Conservation (phyloP, 2,888 invertebrate genomes). For the Euphydryas editha region DNA sequence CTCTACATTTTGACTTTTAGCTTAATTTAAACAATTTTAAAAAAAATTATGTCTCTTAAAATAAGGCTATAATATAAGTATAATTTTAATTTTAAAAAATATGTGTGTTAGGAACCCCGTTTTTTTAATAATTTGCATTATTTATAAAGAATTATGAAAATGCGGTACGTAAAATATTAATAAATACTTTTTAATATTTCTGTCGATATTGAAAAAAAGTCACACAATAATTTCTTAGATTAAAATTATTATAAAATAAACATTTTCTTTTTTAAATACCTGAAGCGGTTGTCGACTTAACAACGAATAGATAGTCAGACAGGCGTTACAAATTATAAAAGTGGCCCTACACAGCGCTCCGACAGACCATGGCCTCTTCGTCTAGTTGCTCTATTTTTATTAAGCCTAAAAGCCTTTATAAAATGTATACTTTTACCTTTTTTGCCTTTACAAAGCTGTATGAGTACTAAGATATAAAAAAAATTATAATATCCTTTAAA, state of each 20-base stretch:
- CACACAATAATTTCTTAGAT: background rate
- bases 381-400: slow-evolving; percentile 22
- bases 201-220: background rate
- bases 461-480: background rate
- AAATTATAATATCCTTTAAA: background rate
- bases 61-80: too few relatives aligned
- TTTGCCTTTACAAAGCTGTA: background rate
- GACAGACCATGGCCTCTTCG: slow-evolving; percentile 14
- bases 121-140: too few relatives aligned
- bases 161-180: too few relatives aligned
- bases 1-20: too few relatives aligned
- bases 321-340: slow-evolving; percentile 29
- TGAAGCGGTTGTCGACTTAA: slow-evolving; percentile 29
- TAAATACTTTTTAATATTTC: background rate
- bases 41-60: too few relatives aligned
- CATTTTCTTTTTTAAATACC: slow-evolving; percentile 15
- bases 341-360: slow-evolving; percentile 22
- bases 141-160: too few relatives aligned
- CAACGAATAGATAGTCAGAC: slow-evolving; percentile 28
- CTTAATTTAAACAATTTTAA: too few relatives aligned
- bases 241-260: background rate
- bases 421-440: slow-evolving; percentile 13
- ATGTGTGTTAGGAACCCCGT: too few relatives aligned
- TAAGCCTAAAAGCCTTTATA: background rate
- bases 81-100: too few relatives aligned